phyloP scores from a whole-genome alignment of 2,888 invertebrate genomes.

The Pristionchus maxplancki region DNA sequence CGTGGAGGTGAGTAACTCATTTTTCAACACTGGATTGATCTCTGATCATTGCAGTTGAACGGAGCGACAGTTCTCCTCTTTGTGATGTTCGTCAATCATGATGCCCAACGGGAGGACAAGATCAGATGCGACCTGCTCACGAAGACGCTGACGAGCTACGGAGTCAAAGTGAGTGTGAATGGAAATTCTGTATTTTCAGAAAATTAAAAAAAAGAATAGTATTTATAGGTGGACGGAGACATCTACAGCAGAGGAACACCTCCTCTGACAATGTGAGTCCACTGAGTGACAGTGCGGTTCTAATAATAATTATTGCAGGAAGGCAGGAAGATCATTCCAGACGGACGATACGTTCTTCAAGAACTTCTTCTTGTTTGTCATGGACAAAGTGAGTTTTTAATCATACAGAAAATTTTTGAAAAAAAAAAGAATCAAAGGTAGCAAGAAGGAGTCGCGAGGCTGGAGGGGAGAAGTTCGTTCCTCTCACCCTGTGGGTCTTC shows the following conservation, averaged over 20 bases:
- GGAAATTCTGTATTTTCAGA: too few species aligned
- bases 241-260: background rate
- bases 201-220: too few species aligned
- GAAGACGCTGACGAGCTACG: background rate
- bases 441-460: background rate
- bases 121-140: background rate
- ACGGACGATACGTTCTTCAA: background rate
- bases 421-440: background rate
- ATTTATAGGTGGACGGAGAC: background rate
- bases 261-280: background rate
- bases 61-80: background rate
- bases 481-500: slow-evolving; percentile 42
- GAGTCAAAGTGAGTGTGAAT: background rate
- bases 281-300: too few species aligned
- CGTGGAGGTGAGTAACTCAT: background rate
- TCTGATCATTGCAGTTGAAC: background rate
- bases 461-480: background rate
- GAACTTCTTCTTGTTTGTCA: background rate
- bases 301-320: background rate
- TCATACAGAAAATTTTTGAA: too few species aligned
- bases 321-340: background rate
- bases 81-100: background rate
- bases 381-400: background rate
- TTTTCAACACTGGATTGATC: too few species aligned
- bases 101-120: background rate